A percentile compares a stretch with the other conserved stretches of the same genome.
Evolutionary conservation across 2,797 vertebrate species (phyloP).

Genomic region (Pangasius djambal): DNA sequence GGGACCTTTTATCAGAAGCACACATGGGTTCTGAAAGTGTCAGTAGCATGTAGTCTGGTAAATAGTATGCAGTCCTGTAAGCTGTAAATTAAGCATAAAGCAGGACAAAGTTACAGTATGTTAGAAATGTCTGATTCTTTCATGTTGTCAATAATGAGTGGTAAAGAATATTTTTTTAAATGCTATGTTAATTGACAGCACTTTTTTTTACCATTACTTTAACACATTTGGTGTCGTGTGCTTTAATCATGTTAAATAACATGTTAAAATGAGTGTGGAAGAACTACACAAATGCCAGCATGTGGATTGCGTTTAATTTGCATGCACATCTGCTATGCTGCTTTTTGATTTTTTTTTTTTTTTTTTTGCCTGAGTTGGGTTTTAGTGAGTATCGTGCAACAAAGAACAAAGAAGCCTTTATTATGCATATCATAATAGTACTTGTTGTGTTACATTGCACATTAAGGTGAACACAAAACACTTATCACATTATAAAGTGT

Average conservation of each 20-base stretch:
- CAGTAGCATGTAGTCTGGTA: neutral
- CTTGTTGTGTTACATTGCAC: neutral
- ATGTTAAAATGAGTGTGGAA: too few relatives aligned
- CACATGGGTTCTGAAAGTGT: neutral
- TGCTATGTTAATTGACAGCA: neutral
- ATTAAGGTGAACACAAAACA: constrained; percentile 14
- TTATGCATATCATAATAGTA: neutral
- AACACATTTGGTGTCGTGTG: neutral
- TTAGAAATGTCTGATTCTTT: neutral
- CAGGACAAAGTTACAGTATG: neutral
- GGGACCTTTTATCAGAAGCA: neutral
- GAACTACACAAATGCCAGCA: neutral
- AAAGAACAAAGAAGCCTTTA: neutral
- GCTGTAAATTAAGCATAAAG: neutral
- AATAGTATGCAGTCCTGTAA: neutral
- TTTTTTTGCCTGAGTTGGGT: neutral
- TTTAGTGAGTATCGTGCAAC: neutral
- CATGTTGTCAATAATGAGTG: neutral
- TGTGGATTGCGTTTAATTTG: neutral
- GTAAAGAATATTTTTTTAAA: neutral
- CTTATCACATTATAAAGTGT: neutral
- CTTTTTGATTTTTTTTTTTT: neutral
- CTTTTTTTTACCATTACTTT: neutral
- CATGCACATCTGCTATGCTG: neutral
- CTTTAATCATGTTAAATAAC: neutral